Conservation (phyloP, 2,888 invertebrate genomes). For the Cistogaster globosa region DNA sequence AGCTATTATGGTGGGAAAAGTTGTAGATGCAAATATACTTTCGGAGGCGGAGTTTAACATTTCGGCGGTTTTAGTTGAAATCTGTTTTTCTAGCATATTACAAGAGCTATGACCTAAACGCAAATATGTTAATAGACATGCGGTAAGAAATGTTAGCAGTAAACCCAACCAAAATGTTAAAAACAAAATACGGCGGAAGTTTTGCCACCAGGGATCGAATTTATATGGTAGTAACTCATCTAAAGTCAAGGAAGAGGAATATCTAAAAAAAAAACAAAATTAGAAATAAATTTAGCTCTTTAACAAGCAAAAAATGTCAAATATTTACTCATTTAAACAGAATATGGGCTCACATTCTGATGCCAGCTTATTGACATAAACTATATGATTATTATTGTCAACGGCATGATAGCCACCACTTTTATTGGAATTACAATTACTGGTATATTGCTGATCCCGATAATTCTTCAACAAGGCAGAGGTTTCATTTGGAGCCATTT, state of each 20-base stretch:
- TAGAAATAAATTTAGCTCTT: not conserved
- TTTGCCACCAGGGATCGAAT: conserved; percentile 84
- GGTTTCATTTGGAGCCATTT: conserved; percentile 77
- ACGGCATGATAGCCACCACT: conserved; percentile 47
- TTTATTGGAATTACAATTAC: conserved; percentile 35
- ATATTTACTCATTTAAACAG: conserved; percentile 77
- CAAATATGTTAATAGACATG: conserved; percentile 81
- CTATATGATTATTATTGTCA: conserved; percentile 73
- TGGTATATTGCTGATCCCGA: conserved; percentile 65
- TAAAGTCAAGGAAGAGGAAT: conserved; percentile 81
- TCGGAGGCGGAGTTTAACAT: not conserved
- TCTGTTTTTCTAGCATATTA: conserved; percentile 12
- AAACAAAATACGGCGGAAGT: conserved; percentile 83
- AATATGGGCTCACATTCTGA: conserved; percentile 77
- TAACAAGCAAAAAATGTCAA: conserved; percentile 66
- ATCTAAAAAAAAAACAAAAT: conserved; percentile 66
- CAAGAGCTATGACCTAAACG: conserved; percentile 63
- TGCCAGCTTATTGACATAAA: conserved; percentile 75
- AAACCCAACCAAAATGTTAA: conserved; percentile 84
- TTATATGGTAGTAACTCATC: conserved; percentile 84
- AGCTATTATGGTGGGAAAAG: conserved; percentile 37
- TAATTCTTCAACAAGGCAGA: conserved; percentile 74
- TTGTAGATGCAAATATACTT: conserved; percentile 16
- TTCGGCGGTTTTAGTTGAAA: not conserved
- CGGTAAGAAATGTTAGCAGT: conserved; percentile 83